Evolutionary conservation across 2,797 vertebrate species (phyloP), one percentile per base, ranked within the genome.

Genomic region (Hapalemur alaotrensis): DNA sequence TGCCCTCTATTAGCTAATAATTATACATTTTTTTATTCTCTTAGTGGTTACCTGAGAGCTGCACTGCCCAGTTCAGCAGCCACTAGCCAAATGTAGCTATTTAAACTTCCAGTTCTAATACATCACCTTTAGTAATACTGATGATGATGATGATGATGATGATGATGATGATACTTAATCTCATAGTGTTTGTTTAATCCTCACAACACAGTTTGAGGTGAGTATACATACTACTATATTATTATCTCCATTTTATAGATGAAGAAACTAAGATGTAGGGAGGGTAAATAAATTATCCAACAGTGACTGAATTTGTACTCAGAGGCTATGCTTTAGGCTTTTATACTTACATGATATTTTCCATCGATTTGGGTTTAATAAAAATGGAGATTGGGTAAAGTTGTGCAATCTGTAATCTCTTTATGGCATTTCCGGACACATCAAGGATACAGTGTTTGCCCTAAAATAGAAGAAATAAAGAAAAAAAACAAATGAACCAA

Each of bases 371-470:
- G 95, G 99, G 99, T 97, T 99, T 99, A 99, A 99, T 99, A 98
- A 99, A 99, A 98, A 99, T 98, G 94, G 99, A 99, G 97, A 99
- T 99, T 61, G 99, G 99, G 83, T 99, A 99, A 35, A 99, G 99
- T 98, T 99, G 99, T 69, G 99, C 99, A 92, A 99, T 99, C 98
- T 99, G 99, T 84, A 99, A 99, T 95, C 99, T 99, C 98, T 99
- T 99, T 98, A 99, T 99, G 30, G 99, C 99, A 95, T 99, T 99
- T 92, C 99, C 99, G 12, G 99, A 99, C 93, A 99, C 99, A 95
- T 99, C 99, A 81, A 99, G 99, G 97, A 99, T 99, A 96, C 99
- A 99, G 95, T 99, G 99, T 98, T 99, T 99, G 18, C 99, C 99
- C 99, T 99, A 98, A 96, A 97, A 93, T 75, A 92, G 32, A 81